These are phyloP conservation scores for Amphiprion clarkii DNA, from an alignment of 2,797 vertebrate genomes.

Conservation along the genomic window DNA sequence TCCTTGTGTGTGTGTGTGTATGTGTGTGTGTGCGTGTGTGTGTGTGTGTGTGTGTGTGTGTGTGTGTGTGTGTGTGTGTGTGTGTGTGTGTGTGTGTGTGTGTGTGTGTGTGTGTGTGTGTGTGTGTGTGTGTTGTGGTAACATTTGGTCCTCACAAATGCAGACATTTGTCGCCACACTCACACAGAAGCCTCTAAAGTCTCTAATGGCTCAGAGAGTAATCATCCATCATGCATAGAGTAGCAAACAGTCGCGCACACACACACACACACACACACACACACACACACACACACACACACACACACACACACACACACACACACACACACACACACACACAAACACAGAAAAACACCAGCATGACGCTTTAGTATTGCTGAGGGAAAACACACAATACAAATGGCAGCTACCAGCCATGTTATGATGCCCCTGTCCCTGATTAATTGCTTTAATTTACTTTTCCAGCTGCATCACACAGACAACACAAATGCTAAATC, in stretches of 20 bases:
- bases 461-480: constrained; percentile 59
- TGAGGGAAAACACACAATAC: constrained; percentile 45
- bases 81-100: neutral
- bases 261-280: constrained; percentile 24
- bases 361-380: constrained; percentile 19
- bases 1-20: neutral
- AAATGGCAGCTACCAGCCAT: constrained; percentile 43
- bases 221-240: constrained; percentile 57
- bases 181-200: constrained; percentile 32
- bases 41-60: neutral
- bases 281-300: neutral
- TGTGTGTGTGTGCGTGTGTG: neutral
- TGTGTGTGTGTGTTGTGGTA: constrained; percentile 12
- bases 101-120: neutral
- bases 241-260: constrained; percentile 7
- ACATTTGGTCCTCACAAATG: constrained; percentile 25
- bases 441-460: constrained; percentile 74
- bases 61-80: neutral
- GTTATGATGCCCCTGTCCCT: constrained; percentile 46
- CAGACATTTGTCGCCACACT: constrained; percentile 7
- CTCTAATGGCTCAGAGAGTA: constrained; percentile 39
- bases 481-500: constrained; percentile 46
- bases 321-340: too few relatives aligned
- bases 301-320: neutral
- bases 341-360: neutral